Conservation (phyloP, 2,888 invertebrate species). For the Anoncus sp. region DNA sequence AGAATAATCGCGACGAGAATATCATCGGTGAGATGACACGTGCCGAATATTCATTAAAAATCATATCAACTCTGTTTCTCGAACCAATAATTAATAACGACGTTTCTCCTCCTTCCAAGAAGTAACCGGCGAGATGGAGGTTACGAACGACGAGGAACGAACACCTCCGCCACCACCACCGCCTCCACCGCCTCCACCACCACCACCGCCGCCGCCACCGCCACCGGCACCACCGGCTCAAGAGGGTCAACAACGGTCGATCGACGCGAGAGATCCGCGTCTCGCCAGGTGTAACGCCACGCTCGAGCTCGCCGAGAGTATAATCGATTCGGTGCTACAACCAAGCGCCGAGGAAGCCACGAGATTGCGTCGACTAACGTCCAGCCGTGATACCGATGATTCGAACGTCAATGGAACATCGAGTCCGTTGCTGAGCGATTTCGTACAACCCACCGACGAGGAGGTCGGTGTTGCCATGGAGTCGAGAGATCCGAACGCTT, state of each 20-base stretch:
- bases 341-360: constrained; percentile 76
- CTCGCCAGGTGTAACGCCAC: constrained; percentile 75
- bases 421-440: constrained; percentile 66
- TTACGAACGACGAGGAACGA: constrained; percentile 79
- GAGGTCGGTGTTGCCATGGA: constrained; percentile 44
- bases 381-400: constrained; percentile 61
- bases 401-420: constrained; percentile 60
- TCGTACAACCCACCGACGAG: constrained; percentile 69
- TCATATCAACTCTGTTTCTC: too few species aligned
- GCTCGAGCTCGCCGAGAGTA: constrained; percentile 81
- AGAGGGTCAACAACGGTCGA: constrained; percentile 46
- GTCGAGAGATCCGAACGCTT: constrained; percentile 74
- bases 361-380: constrained; percentile 71
- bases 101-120: too few species aligned
- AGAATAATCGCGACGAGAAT: constrained; percentile 75
- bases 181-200: constrained; percentile 48
- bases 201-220: constrained; percentile 34
- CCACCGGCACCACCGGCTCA: too few species aligned
- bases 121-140: constrained; percentile 81
- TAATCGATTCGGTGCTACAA: constrained; percentile 82
- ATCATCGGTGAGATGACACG: constrained; percentile 72
- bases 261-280: constrained; percentile 72
- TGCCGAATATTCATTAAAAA: too few species aligned
- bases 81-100: too few species aligned
- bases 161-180: constrained; percentile 73